phyloP scores from a whole-genome alignment of 2,888 invertebrate genomes.

The Lysandra coridon region DNA sequence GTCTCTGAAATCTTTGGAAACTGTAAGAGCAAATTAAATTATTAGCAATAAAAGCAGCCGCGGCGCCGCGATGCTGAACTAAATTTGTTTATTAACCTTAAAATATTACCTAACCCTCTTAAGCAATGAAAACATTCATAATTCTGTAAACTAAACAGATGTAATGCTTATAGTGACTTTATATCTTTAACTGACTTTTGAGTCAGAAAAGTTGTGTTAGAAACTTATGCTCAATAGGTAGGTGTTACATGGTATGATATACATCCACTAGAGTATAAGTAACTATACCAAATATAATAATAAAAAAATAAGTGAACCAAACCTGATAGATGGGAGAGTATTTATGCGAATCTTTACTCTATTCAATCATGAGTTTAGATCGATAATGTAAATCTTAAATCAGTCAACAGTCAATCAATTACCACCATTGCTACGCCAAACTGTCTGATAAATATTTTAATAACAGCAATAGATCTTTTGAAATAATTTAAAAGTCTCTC shows the following conservation, averaged over 20 bases:
- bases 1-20: constrained; percentile 41
- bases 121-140: too few relatives aligned
- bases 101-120: neutral
- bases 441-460: neutral
- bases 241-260: too few relatives aligned
- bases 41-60: neutral
- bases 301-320: neutral
- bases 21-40: constrained; percentile 5
- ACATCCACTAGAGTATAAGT: too few relatives aligned
- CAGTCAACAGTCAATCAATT: neutral
- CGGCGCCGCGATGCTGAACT: neutral
- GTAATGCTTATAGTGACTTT: too few relatives aligned
- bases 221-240: too few relatives aligned
- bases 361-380: neutral
- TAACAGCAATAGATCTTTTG: neutral
- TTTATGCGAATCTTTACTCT: neutral
- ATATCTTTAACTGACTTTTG: too few relatives aligned
- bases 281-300: too few relatives aligned
- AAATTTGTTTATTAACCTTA: neutral
- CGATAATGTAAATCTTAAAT: neutral
- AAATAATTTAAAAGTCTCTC: neutral
- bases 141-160: too few relatives aligned
- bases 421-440: neutral
- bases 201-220: too few relatives aligned
- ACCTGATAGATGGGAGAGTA: neutral